These are phyloP conservation scores for Ormyrus nitidulus DNA, from an alignment of 2,888 invertebrate species.

Conservation along the genomic window DNA sequence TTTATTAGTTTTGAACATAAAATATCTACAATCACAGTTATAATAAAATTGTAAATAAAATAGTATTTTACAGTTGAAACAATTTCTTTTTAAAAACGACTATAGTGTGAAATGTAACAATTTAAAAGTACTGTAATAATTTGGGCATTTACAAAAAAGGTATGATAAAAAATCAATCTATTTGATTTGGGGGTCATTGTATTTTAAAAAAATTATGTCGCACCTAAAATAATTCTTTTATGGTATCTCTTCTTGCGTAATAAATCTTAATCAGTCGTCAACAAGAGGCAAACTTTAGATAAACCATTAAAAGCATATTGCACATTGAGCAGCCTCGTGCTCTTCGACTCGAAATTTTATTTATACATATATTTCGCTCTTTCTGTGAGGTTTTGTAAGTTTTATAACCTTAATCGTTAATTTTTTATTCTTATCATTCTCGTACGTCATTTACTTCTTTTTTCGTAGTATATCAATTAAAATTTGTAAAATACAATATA, in stretches of 20 bases:
- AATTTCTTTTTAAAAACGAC: too few relatives aligned
- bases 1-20: too few relatives aligned
- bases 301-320: conserved; percentile 53
- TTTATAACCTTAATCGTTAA: conserved; percentile 65
- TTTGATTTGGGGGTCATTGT: conserved; percentile 5
- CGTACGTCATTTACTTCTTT: conserved; percentile 49
- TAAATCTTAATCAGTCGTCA: conserved; percentile 56
- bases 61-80: too few relatives aligned
- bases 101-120: too few relatives aligned
- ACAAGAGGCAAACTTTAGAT: conserved; percentile 40
- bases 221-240: conserved; percentile 18
- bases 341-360: conserved; percentile 59
- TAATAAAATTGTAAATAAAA: too few relatives aligned
- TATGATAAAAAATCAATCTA: conserved; percentile 27
- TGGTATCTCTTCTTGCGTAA: conserved; percentile 24
- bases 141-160: conserved; percentile 4
- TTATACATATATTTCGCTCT: conserved; percentile 33
- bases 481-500: conserved; percentile 75
- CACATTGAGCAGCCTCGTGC: conserved; percentile 60
- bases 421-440: conserved; percentile 58
- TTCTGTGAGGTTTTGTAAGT: conserved; percentile 54
- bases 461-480: conserved; percentile 68
- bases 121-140: too few relatives aligned
- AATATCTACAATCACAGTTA: too few relatives aligned
- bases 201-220: conserved; percentile 27